Evolutionary conservation across 2,797 vertebrate species (phyloP).

Genomic region (Discoglossus pictus): DNA sequence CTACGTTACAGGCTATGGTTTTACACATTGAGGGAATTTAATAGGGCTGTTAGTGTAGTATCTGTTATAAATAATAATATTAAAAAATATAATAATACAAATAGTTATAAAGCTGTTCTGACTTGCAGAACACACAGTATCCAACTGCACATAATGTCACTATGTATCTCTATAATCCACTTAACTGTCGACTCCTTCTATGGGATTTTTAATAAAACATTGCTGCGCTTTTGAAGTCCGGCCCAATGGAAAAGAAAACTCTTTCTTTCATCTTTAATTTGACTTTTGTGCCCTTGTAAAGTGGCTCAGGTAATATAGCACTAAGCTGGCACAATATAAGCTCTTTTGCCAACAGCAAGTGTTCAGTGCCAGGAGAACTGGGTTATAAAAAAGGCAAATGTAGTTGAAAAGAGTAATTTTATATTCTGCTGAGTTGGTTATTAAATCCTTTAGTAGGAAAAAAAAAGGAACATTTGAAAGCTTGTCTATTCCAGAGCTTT

Average conservation of each 20-base stretch:
- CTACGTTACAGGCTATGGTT: too few relatives aligned
- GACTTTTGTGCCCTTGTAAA: slow-evolving; percentile 26
- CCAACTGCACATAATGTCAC: background rate
- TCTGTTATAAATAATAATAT: too few relatives aligned
- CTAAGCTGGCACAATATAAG: background rate
- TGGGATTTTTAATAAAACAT: slow-evolving; percentile 5
- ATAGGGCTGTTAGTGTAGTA: too few relatives aligned
- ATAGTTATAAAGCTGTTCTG: too few relatives aligned
- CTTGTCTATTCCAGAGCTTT: background rate
- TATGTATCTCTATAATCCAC: slow-evolving; percentile 8
- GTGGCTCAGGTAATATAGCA: slow-evolving; percentile 15
- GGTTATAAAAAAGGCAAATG: slow-evolving; percentile 15
- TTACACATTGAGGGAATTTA: too few relatives aligned
- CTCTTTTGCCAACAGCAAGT: background rate
- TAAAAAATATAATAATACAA: too few relatives aligned
- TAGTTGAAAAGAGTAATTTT: slow-evolving; percentile 4
- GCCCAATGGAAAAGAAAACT: slow-evolving; percentile 8
- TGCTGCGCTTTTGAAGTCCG: slow-evolving; percentile 7
- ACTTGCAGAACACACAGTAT: too few relatives aligned
- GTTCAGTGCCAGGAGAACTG: slow-evolving; percentile 10
- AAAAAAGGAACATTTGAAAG: slow-evolving; percentile 9
- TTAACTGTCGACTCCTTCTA: background rate
- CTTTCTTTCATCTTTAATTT: slow-evolving; percentile 7
- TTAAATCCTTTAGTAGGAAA: slow-evolving; percentile 1
- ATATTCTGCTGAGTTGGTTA: slow-evolving; percentile 31